Percentiles rank a stretch among this genome's conserved stretches.
phyloP scores from a whole-genome alignment of 2,888 invertebrate genomes.

The Serripes groenlandicus region DNA sequence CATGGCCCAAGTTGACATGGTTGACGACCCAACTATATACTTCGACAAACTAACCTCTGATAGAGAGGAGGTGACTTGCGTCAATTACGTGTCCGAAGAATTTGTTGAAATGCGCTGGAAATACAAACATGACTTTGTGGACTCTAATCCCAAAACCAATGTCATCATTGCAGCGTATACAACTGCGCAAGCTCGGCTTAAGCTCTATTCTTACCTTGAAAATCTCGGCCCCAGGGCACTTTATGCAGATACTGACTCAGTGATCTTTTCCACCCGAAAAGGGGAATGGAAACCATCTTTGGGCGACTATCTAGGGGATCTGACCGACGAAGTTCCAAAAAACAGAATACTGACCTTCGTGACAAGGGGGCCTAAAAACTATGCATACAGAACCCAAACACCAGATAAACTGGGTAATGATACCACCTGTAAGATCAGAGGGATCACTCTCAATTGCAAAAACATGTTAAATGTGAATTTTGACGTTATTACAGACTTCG shows the following conservation, averaged over 20 bases:
- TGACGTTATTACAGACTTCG: not conserved
- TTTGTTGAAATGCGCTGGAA: conserved; percentile 43
- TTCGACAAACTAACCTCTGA: conserved; percentile 50
- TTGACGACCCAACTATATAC: conserved; percentile 27
- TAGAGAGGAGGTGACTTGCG: conserved; percentile 36
- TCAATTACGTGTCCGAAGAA: conserved; percentile 49
- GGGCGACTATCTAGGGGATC: conserved; percentile 35
- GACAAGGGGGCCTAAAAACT: conserved; percentile 84
- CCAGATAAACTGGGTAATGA: conserved; percentile 36
- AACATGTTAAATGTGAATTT: conserved; percentile 27
- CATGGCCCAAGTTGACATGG: conserved; percentile 33
- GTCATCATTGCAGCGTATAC: conserved; percentile 36
- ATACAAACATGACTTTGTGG: conserved; percentile 69
- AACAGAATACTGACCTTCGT: conserved; percentile 73
- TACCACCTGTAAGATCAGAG: conserved; percentile 28
- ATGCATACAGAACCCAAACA: conserved; percentile 70
- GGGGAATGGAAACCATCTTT: conserved; percentile 40
- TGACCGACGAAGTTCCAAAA: conserved; percentile 53
- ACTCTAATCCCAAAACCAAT: conserved; percentile 65
- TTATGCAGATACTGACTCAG: conserved; percentile 42
- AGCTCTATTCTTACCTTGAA: conserved; percentile 26
- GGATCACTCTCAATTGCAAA: conserved; percentile 31
- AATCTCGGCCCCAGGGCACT: conserved; percentile 10
- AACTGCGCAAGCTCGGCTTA: conserved; percentile 33
- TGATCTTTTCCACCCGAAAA: conserved; percentile 23